Base-by-base conservation (phyloP, 2,888 invertebrate species). In the Psylliodes chrysocephalus region DNA sequence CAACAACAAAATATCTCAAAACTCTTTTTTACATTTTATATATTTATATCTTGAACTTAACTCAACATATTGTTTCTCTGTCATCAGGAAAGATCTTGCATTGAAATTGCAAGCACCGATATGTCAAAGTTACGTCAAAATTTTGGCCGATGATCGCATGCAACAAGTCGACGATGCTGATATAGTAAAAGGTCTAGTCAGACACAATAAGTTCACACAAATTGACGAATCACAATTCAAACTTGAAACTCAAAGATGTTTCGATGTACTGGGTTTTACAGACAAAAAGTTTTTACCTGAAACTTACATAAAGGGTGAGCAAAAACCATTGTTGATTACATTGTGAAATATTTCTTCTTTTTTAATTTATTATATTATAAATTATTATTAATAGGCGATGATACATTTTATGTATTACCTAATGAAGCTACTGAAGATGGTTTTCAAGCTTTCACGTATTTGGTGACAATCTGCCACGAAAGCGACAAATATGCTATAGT, bases 151-250 rank as follows among this genome's bases (percentile, higher is more conserved):
- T 22, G 59, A 73, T 51, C 64, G 66, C 49, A 57, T 64, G 28
- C 61, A 65, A 25, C 12, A 55, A 57, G 61, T 71, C 3, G 60
- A 60, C n/a, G 22, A 51, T 1, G 18, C 38, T 19, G 67, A 70
- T 8, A 61, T 68, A 2, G 57, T 72, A 10, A 60, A 47, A 38
- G 73, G 72, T 7, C 19, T 72, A 35, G 25, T 65, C 6, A 59
- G 60, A 8, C 69, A 71, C 63, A 72, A 66, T 25, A 71, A 68
- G 38, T 70, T 71, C 61, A 56, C 72, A 14, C 63, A 67, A 66
- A 63, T 73, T 35, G 69, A 70, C n/a, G 62, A 56, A 6, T 67
- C 60, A 10, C 66, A 64, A 62, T 73, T 73, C 61, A 70, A 68
- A 62, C 10, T 61, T n/a, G 63, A 69, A 17, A 64, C 65, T 5